Conservation (phyloP, 2,797 vertebrate genomes). For the Cichlasoma orientale region DNA sequence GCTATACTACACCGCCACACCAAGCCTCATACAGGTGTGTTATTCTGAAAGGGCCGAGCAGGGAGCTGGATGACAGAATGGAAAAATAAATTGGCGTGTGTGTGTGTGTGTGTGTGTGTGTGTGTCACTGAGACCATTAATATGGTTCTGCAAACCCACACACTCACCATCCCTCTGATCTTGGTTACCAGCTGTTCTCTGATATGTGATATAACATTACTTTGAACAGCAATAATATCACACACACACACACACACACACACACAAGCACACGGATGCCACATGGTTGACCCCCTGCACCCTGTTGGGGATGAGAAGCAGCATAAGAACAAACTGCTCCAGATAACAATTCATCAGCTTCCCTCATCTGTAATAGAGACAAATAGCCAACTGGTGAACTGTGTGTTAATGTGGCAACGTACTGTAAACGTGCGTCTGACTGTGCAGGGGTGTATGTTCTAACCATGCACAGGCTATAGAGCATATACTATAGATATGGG, state of each 20-base stretch:
- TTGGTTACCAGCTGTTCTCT: constrained; percentile 61
- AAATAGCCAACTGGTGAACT: constrained; percentile 19
- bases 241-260: constrained; percentile 8
- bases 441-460: neutral
- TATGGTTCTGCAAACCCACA: neutral
- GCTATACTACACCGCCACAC: constrained; percentile 9
- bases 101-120: constrained; percentile 3
- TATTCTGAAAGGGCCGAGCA: neutral
- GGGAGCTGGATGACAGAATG: constrained; percentile 16
- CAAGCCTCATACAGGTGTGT: constrained; percentile 19
- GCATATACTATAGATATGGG: neutral
- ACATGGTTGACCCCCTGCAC: constrained; percentile 17
- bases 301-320: constrained; percentile 12
- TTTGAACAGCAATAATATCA: neutral
- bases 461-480: neutral
- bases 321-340: constrained; percentile 29
- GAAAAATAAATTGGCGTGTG: constrained; percentile 35
- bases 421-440: neutral
- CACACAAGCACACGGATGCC: neutral
- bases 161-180: constrained; percentile 18
- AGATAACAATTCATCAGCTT: constrained; percentile 49
- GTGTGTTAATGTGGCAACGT: constrained; percentile 22
- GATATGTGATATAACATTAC: constrained; percentile 54
- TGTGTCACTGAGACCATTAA: constrained; percentile 10
- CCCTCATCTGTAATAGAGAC: constrained; percentile 44